These are phyloP conservation scores for Pseudonaja textilis DNA, from an alignment of 2,113 vertebrate species.

Conservation along the genomic window DNA sequence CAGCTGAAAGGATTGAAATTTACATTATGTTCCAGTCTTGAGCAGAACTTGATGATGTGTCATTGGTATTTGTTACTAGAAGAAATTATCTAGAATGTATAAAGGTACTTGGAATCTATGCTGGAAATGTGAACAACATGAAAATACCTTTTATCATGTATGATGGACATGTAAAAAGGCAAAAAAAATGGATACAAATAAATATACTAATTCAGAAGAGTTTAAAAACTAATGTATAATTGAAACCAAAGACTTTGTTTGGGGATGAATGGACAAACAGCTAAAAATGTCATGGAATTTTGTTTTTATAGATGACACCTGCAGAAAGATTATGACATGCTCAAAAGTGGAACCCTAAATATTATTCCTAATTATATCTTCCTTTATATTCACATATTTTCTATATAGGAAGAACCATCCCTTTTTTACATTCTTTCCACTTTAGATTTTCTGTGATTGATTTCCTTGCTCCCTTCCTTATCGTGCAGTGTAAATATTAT, in stretches of 20 bases:
- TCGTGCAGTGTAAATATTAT: not conserved
- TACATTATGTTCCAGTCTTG: too few relatives aligned
- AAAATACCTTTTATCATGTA: too few relatives aligned
- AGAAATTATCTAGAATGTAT: not conserved
- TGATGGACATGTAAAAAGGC: too few relatives aligned
- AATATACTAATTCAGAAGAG: not conserved
- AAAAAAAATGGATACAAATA: too few relatives aligned
- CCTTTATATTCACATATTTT: not conserved
- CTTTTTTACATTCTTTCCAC: not conserved
- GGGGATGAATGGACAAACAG: not conserved
- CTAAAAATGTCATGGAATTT: not conserved
- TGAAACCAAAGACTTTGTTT: not conserved
- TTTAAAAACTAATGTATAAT: not conserved
- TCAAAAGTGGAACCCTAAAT: not conserved
- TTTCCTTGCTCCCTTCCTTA: not conserved
- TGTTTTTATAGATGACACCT: not conserved
- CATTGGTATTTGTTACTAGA: too few relatives aligned
- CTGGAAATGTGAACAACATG: too few relatives aligned
- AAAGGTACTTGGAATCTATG: too few relatives aligned
- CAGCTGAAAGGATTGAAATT: too few relatives aligned
- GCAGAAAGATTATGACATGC: not conserved
- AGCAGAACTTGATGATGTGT: too few relatives aligned
- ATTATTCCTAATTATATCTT: not conserved
- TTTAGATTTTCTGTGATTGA: not conserved
- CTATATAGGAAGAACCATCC: not conserved